Conservation (phyloP, 2,888 invertebrate species). For the Melanostoma scalare region DNA sequence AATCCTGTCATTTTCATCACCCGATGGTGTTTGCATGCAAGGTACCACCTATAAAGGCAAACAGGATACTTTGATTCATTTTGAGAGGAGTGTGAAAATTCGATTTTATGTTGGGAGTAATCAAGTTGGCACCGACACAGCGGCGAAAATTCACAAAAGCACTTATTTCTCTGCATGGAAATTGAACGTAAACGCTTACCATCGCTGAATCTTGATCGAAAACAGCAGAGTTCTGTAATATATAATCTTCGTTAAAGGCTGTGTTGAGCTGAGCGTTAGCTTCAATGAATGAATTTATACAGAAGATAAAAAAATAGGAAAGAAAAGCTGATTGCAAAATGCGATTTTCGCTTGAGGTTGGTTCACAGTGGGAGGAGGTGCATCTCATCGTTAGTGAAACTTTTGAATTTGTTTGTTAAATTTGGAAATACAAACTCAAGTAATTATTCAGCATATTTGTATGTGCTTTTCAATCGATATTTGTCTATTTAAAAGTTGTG, state of each 20-base stretch:
- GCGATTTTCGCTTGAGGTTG: too few species aligned
- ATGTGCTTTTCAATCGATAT: too few species aligned
- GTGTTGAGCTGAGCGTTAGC: too few species aligned
- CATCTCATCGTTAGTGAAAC: too few species aligned
- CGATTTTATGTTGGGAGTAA: slow-evolving; percentile 26
- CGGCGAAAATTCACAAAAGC: slow-evolving; percentile 6
- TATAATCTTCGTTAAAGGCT: not conserved
- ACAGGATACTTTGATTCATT: slow-evolving; percentile 26
- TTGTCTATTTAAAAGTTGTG: too few species aligned
- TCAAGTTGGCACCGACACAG: slow-evolving; percentile 8
- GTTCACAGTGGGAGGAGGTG: too few species aligned
- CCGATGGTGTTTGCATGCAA: not conserved
- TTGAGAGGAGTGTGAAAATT: slow-evolving; percentile 8
- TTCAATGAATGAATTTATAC: too few species aligned
- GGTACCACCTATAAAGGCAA: not conserved
- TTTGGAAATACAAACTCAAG: too few species aligned
- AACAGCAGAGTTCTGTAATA: slow-evolving; percentile 3
- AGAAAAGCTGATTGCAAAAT: slow-evolving; percentile 21
- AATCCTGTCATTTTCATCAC: not conserved
- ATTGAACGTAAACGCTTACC: slow-evolving; percentile 30
- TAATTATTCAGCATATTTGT: too few species aligned
- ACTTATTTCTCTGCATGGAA: slow-evolving; percentile 5
- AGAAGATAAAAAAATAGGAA: too few species aligned
- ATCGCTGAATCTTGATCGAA: not conserved
- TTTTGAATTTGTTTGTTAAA: too few species aligned